These are phyloP conservation scores for Crepidodera aurea DNA, from an alignment of 2,888 invertebrate species.

Conservation along the genomic window DNA sequence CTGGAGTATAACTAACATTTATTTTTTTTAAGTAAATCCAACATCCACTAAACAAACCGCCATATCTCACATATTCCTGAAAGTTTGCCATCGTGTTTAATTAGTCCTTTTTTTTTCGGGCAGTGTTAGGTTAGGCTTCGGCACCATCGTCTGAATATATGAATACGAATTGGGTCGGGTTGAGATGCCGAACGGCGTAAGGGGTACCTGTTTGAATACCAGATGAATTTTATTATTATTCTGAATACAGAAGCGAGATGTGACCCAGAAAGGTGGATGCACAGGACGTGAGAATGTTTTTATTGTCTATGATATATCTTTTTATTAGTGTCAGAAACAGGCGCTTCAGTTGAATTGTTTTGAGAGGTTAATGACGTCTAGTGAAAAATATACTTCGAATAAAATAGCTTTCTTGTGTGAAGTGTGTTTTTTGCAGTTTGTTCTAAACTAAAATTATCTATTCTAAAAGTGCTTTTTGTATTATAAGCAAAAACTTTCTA, in stretches of 20 bases:
- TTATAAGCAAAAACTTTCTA: too few species aligned
- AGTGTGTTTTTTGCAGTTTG: too few species aligned
- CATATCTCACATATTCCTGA: too few species aligned
- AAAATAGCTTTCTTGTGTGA: too few species aligned
- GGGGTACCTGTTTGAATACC: constrained; percentile 38
- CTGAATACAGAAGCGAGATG: constrained; percentile 26
- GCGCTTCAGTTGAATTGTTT: neutral
- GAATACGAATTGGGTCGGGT: constrained; percentile 28
- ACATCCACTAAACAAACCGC: too few species aligned
- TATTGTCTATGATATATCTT: constrained; percentile 15
- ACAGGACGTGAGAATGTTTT: constrained; percentile 21
- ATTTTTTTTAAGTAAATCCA: too few species aligned
- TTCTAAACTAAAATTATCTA: too few species aligned
- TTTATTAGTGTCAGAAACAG: constrained; percentile 1
- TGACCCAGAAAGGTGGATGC: constrained; percentile 27
- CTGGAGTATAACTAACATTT: too few species aligned
- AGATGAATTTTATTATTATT: constrained; percentile 34
- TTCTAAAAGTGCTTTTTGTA: too few species aligned
- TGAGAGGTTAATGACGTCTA: neutral
- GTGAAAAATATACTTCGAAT: too few species aligned
- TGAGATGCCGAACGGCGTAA: constrained; percentile 13
- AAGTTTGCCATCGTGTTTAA: too few species aligned
- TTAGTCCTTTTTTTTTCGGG: neutral
- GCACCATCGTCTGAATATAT: constrained; percentile 25
- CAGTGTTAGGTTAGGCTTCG: neutral